Percentiles rank a stretch among this genome's conserved stretches.
Conservation (phyloP, 2,888 invertebrate species). For the Isotomurus palustris region DNA sequence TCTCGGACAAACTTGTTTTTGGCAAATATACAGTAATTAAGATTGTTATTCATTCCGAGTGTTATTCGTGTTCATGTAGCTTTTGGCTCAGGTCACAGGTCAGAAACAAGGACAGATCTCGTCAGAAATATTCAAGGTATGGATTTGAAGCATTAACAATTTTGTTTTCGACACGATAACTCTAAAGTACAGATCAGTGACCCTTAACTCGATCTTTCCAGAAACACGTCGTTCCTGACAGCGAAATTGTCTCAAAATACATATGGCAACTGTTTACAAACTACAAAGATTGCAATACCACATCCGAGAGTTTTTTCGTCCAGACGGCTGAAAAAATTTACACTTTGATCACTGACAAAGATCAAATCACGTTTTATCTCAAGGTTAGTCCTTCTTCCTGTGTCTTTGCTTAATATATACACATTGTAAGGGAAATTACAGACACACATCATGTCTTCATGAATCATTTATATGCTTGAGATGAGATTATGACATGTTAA, state of each 20-base stretch:
- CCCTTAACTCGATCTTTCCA: slow-evolving; percentile 50
- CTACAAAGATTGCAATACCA: slow-evolving; percentile 52
- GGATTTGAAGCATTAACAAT: slow-evolving; percentile 1
- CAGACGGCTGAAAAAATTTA: slow-evolving; percentile 67
- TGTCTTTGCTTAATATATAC: too few relatives aligned
- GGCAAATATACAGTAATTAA: too few relatives aligned
- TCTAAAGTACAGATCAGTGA: too few relatives aligned
- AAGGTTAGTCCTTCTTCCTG: slow-evolving; percentile 46
- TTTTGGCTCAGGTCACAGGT: slow-evolving; percentile 19
- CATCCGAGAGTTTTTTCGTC: slow-evolving; percentile 59
- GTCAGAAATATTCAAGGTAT: slow-evolving; percentile 19
- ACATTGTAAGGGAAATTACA: too few relatives aligned
- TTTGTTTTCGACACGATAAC: too few relatives aligned
- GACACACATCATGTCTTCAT: too few relatives aligned
- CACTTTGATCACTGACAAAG: slow-evolving; percentile 51
- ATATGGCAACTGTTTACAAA: slow-evolving; percentile 34
- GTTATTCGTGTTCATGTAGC: slow-evolving; percentile 6
- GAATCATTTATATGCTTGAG: too few relatives aligned
- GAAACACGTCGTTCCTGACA: slow-evolving; percentile 62
- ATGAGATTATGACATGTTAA: too few relatives aligned
- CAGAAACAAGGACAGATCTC: slow-evolving; percentile 16
- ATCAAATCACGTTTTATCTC: slow-evolving; percentile 49
- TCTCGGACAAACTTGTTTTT: too few relatives aligned
- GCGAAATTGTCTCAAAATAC: slow-evolving; percentile 19
- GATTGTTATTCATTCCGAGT: too few relatives aligned